Base-by-base conservation (phyloP, 2,888 invertebrate species). In the Tuberolachnus salignus region DNA sequence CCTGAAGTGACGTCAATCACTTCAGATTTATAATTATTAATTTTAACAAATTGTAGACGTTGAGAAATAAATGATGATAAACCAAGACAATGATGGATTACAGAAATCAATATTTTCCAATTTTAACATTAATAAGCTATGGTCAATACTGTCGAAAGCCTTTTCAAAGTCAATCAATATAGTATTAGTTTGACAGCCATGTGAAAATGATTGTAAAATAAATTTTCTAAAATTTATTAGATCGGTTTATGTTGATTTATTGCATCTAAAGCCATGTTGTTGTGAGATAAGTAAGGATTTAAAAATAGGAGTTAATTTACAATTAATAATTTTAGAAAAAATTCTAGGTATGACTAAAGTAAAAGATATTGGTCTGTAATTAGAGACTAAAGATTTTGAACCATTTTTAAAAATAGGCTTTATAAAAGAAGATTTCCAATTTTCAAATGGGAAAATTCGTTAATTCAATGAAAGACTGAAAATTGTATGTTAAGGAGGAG, bases 391-490 rank as follows among this genome's bases (percentile, higher is more conserved):
- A 4, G 1, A 44, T 44, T 44, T 63, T 13, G 0, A 13, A 13
- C 63, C 44, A 10, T 42, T 63, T 63, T 63, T 63, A 19, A 13
- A 19, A 42, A 19, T 63, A n/a, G 42, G 61, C 8, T 63, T 63
- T 0, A 63, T 63, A 42, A n/a, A 42, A 10, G 13, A 19, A 9
- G 42, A 42, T 63, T 63, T 42, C 19, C 42, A 63, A 19, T 4
- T 3, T n/a, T n/a, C n/a, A 42, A 6, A 19, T 19, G n/a, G 3
- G 16, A 59, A 59, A 42, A 0, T 19, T 9, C 21, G n/a, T 8
- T 46, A 3, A 13, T 46, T 46, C 10, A 46, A 13, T 8, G 13
- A 46, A 10, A 10, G 6, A 13, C 10, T 46, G 10, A 13, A 46
- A 46, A 46, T n/a, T 3, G 10, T 8, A 46, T 13, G 46, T 46